phyloP scores from a whole-genome alignment of 2,888 invertebrate genomes.

The Ectropis crepuscularia region DNA sequence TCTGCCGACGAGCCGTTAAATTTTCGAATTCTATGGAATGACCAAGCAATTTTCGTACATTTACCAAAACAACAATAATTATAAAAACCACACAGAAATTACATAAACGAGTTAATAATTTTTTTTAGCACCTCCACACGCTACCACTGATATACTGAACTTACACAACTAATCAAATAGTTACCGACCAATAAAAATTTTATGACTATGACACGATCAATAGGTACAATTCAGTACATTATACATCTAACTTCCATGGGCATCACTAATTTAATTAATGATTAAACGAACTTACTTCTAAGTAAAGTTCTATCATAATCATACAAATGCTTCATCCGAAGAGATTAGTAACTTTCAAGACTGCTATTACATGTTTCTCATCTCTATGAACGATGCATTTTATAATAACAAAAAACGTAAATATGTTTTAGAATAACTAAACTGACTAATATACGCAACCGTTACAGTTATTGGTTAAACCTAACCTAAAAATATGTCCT shows the following conservation, averaged over 20 bases:
- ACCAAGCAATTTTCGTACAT: slow-evolving; percentile 44
- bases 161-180: slow-evolving; percentile 61
- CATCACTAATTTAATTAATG: slow-evolving; percentile 8
- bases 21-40: not conserved
- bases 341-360: too few species aligned
- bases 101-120: slow-evolving; percentile 62
- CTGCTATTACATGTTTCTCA: too few species aligned
- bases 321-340: too few species aligned
- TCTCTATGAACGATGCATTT: too few species aligned
- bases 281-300: too few species aligned
- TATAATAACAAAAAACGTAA: too few species aligned
- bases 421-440: too few species aligned
- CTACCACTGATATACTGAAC: slow-evolving; percentile 64
- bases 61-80: slow-evolving; percentile 55
- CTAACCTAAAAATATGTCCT: not conserved
- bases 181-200: slow-evolving; percentile 56
- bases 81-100: slow-evolving; percentile 60
- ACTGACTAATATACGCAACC: too few species aligned
- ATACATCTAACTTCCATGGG: slow-evolving; percentile 42
- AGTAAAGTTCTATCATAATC: too few species aligned
- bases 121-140: slow-evolving; percentile 79
- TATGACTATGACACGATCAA: slow-evolving; percentile 59
- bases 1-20: too few species aligned
- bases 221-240: slow-evolving; percentile 63
- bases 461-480: too few species aligned